phyloP scores from a whole-genome alignment of 2,113 vertebrate species.

The Phyllopteryx taeniolatus region DNA sequence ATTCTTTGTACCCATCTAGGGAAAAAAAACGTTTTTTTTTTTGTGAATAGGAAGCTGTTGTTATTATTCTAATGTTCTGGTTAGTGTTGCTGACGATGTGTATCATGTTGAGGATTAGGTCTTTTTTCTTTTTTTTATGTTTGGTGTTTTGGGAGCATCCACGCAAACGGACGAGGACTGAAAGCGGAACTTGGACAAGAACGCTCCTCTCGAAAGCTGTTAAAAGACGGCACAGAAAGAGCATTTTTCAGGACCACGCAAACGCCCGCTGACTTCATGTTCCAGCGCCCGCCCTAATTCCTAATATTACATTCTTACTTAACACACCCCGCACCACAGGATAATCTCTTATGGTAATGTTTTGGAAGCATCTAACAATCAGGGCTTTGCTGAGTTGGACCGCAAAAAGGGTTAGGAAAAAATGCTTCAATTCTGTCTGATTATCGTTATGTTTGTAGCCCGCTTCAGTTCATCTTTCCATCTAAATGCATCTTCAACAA shows the following conservation, averaged over 20 bases:
- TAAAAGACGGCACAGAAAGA: slow-evolving; percentile 27
- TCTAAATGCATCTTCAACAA: slow-evolving; percentile 60
- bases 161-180: slow-evolving; percentile 34
- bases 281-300: not conserved
- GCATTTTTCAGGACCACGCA: not conserved
- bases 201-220: slow-evolving; percentile 25
- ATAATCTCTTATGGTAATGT: not conserved
- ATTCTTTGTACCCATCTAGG: slow-evolving; percentile 78
- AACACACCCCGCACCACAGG: not conserved
- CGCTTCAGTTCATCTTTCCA: slow-evolving; percentile 52
- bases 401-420: too few species aligned
- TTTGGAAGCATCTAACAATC: not conserved
- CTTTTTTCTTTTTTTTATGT: slow-evolving; percentile 41
- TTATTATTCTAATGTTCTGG: slow-evolving; percentile 70
- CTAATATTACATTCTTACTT: too few species aligned
- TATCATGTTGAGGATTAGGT: slow-evolving; percentile 63
- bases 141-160: slow-evolving; percentile 59
- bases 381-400: not conserved
- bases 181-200: slow-evolving; percentile 5
- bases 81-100: slow-evolving; percentile 73
- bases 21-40: slow-evolving; percentile 62
- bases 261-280: not conserved
- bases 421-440: slow-evolving; percentile 50
- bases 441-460: slow-evolving; percentile 51
- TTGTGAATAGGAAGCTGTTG: slow-evolving; percentile 79